A percentile compares a stretch with the other conserved stretches of the same genome.
Conservation (phyloP, 2,113 vertebrate genomes). For the Nothoprocta pentlandii region DNA sequence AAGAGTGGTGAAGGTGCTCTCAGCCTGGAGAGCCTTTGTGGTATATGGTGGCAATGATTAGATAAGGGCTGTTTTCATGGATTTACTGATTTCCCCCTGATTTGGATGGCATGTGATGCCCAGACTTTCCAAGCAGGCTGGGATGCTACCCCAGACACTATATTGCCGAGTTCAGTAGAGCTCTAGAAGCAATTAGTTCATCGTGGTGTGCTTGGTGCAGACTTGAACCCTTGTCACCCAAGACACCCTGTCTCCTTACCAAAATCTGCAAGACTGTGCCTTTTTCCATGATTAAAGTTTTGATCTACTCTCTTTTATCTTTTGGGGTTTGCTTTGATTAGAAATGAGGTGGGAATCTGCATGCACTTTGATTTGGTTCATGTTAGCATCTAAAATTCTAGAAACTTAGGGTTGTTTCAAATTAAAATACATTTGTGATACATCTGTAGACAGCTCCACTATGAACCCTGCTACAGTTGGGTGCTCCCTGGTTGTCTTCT, state of each 20-base stretch:
- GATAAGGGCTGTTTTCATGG: not conserved
- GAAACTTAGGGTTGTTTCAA: not conserved
- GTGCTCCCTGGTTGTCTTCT: not conserved
- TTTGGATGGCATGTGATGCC: not conserved
- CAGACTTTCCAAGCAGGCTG: not conserved
- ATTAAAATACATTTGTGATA: not conserved
- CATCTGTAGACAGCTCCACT: too few species aligned
- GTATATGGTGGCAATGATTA: fast-evolving
- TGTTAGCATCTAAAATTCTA: not conserved
- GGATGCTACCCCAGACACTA: not conserved
- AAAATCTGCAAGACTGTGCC: too few species aligned
- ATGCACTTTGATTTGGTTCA: not conserved
- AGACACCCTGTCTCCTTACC: not conserved
- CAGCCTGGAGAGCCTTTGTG: not conserved
- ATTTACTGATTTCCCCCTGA: not conserved
- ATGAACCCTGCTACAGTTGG: not conserved
- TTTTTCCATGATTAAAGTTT: not conserved
- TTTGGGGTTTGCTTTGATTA: not conserved
- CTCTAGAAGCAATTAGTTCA: not conserved
- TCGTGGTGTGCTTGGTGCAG: not conserved
- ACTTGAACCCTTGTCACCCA: not conserved
- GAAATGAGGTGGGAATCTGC: not conserved
- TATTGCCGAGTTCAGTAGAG: not conserved
- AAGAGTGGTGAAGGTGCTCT: fast-evolving
- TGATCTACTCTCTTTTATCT: not conserved